Percentiles rank a stretch among this genome's conserved stretches.
Conservation (phyloP, 2,113 vertebrate species). For the Hiodon tergisus region DNA sequence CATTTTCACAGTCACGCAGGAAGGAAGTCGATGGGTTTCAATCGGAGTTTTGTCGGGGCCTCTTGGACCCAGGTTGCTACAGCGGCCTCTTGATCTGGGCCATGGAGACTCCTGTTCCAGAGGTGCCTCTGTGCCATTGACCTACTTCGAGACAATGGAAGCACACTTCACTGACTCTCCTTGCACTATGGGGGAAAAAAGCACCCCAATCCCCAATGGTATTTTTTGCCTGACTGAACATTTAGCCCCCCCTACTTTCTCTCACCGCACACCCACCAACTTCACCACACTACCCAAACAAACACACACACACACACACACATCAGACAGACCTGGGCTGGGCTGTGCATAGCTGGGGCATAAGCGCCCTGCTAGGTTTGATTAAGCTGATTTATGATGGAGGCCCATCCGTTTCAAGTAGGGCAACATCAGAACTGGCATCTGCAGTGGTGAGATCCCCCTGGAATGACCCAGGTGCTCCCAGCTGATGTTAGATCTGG, state of each 20-base stretch:
- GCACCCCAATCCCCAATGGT: conserved; percentile 24
- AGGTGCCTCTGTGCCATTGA: conserved; percentile 34
- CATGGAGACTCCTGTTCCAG: conserved; percentile 26
- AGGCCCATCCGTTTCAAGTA: neutral
- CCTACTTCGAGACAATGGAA: conserved; percentile 45
- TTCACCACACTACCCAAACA: neutral
- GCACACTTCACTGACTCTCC: conserved; percentile 37
- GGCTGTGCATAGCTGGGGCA: neutral
- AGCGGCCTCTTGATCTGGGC: conserved; percentile 23
- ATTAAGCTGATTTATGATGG: neutral
- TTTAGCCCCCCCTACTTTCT: conserved; percentile 15
- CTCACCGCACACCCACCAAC: neutral
- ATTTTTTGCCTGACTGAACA: conserved; percentile 36
- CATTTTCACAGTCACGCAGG: neutral
- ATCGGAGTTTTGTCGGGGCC: neutral
- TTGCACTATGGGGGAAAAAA: conserved; percentile 24
- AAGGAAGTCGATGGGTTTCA: neutral
- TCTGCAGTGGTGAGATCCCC: neutral
- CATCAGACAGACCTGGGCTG: neutral
- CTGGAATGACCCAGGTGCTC: neutral
- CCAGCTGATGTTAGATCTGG: neutral
- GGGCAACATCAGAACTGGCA: too few species aligned
- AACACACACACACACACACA: neutral
- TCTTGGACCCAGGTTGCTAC: conserved; percentile 15
- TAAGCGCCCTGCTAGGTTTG: neutral